Percentiles rank a stretch among this genome's conserved stretches.
Evolutionary conservation across 2,888 invertebrate species (phyloP).

Genomic region (Meteorus colon): DNA sequence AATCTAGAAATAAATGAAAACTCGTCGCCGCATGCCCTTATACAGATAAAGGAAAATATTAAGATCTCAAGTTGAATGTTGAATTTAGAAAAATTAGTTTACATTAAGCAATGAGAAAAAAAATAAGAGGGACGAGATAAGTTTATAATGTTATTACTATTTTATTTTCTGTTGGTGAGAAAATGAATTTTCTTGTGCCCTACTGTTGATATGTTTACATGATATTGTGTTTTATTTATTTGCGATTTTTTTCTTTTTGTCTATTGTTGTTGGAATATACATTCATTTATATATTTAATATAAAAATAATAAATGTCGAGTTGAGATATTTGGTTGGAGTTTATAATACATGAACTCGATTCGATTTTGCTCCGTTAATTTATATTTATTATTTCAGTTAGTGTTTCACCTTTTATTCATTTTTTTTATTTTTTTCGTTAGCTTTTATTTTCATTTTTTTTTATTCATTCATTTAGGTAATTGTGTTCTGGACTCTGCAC

Average conservation of each 20-base stretch:
- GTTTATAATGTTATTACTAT: slow-evolving; percentile 8
- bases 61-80: too few species aligned
- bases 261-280: slow-evolving; percentile 4
- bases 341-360: slow-evolving; percentile 1
- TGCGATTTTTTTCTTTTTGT: neutral
- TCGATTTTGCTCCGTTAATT: slow-evolving; percentile 6
- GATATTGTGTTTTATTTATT: neutral
- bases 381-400: slow-evolving; percentile 5
- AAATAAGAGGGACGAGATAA: neutral
- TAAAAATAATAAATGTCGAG: slow-evolving; percentile 41
- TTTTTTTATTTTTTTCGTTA: slow-evolving; percentile 27
- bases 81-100: too few species aligned
- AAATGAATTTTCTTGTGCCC: neutral
- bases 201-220: slow-evolving; percentile 19
- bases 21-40: neutral
- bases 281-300: slow-evolving; percentile 33
- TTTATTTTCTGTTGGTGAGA: neutral
- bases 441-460: slow-evolving; percentile 28
- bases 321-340: slow-evolving; percentile 26
- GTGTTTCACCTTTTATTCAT: slow-evolving; percentile 11
- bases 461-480: slow-evolving; percentile 31
- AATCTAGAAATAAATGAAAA: neutral
- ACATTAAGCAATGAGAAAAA: too few species aligned
- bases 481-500: slow-evolving; percentile 27
- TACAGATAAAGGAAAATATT: too few species aligned